These are phyloP conservation scores for Chelonoidis abingdonii DNA, from an alignment of 2,113 vertebrate species.

Conservation along the genomic window DNA sequence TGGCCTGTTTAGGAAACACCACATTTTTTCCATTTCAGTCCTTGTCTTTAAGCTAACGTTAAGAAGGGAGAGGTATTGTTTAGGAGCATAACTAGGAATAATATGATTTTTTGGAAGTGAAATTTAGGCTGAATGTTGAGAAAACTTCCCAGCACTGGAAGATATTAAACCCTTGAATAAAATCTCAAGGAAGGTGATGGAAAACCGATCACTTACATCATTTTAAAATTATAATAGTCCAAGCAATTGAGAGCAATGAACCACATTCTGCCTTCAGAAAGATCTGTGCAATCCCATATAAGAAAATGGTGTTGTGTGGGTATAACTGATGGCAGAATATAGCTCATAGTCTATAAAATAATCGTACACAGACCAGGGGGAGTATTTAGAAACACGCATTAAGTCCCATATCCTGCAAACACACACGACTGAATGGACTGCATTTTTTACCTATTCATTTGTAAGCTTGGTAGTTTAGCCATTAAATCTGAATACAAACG, in stretches of 20 bases:
- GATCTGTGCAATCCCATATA: background rate
- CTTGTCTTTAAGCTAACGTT: background rate
- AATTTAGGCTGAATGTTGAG: background rate
- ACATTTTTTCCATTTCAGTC: background rate
- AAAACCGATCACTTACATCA: background rate
- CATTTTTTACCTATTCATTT: background rate
- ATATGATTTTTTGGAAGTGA: background rate
- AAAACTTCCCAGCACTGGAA: background rate
- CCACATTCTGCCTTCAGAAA: background rate
- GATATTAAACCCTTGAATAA: background rate
- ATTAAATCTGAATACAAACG: background rate
- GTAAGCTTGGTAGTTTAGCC: background rate
- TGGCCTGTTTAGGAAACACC: accelerated
- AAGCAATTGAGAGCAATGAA: background rate
- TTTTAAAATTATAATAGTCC: background rate
- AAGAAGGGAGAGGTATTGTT: background rate
- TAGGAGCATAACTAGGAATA: accelerated
- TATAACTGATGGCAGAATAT: background rate
- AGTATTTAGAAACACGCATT: background rate
- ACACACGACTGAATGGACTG: background rate
- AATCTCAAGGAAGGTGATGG: background rate
- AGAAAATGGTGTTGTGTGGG: background rate
- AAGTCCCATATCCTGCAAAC: background rate
- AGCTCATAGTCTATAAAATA: background rate
- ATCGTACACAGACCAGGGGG: background rate